These are phyloP conservation scores for Lycaena phlaeas DNA, from an alignment of 2,888 invertebrate genomes.

Conservation along the genomic window DNA sequence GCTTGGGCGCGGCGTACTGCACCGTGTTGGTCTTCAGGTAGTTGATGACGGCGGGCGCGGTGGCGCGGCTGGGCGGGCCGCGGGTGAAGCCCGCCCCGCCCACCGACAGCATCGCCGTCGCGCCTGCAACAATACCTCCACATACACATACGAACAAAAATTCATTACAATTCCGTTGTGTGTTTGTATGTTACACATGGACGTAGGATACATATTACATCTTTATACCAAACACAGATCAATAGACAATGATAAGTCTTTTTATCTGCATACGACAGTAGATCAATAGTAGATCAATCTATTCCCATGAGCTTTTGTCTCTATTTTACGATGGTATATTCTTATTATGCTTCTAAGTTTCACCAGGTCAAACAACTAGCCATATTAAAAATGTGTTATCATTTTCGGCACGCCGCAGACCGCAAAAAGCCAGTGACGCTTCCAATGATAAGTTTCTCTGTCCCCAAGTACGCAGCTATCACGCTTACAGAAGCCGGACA, in stretches of 20 bases:
- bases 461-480: slow-evolving; percentile 52
- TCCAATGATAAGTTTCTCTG: slow-evolving; percentile 42
- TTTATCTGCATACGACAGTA: too few species aligned
- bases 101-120: slow-evolving; percentile 63
- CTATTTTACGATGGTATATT: too few species aligned
- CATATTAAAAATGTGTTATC: slow-evolving; percentile 1
- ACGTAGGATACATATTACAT: too few species aligned
- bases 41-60: slow-evolving; percentile 63
- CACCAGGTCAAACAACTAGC: too few species aligned
- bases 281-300: too few species aligned
- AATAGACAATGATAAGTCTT: too few species aligned
- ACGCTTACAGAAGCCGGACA: slow-evolving; percentile 37
- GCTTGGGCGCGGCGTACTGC: slow-evolving; percentile 55
- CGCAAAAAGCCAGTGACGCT: slow-evolving; percentile 28
- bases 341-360: too few species aligned
- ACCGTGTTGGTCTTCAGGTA: slow-evolving; percentile 52
- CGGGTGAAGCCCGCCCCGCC: slow-evolving; percentile 57
- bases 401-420: slow-evolving; percentile 6
- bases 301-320: too few species aligned
- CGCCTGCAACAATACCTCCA: slow-evolving; percentile 26
- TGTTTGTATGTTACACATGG: too few species aligned
- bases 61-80: slow-evolving; percentile 39
- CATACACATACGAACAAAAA: background rate
- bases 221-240: too few species aligned
- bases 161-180: too few species aligned